Base-by-base conservation (phyloP, 2,113 vertebrate genomes). In the Pituophis catenifer region DNA sequence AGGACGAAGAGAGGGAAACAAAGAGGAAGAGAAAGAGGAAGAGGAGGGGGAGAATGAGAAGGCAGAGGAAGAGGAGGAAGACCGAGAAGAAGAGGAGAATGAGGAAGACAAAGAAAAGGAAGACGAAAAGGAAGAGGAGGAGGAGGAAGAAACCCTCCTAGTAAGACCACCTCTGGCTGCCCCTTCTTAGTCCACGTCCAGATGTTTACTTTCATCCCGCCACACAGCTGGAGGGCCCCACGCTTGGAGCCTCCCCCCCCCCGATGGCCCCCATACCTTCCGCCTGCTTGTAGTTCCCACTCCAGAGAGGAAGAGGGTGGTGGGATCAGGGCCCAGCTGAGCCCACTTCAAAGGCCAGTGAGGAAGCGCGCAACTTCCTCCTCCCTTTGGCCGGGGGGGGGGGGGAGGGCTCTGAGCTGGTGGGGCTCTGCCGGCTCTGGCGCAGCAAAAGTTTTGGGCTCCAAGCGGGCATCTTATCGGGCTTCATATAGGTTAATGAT, bases 211-310 rank as follows among this genome's bases (percentile, higher is more conserved):
- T 81, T 38, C 15, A 81, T 17, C 6, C 70, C 15, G 38, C 65
- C 65, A 26, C 65, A 75, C 65, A 33, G n/a, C 65, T 33, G 29
- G 62, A 33, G 29, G 65, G 12, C 29, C 65, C 65, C n/a, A 19
- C 6, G 0, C 2, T 7, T 75, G n/a, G 65, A n/a, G n/a, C n/a
- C n/a, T 17, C 12, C 2, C 12, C 13, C 1, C n/a, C 33, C 15
- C 33, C 70, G 70, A 8, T 17, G 15, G 75, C 33, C 33, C 75
- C 75, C n/a, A 17, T 81, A 81, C 75, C 75, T 81, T 81, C 75
- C 8, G 70, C 33, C 33, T 44, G 33, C 75, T 38, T 38, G 33
- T 8, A 0, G 33, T 9, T 21, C 75, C 75, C 75, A 3, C 75
- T 81, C 75, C n/a, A 3, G 75, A 81, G 75, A 17, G 33, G 75